phyloP scores from a whole-genome alignment of 2,113 vertebrate species.

The Sander vitreus region DNA sequence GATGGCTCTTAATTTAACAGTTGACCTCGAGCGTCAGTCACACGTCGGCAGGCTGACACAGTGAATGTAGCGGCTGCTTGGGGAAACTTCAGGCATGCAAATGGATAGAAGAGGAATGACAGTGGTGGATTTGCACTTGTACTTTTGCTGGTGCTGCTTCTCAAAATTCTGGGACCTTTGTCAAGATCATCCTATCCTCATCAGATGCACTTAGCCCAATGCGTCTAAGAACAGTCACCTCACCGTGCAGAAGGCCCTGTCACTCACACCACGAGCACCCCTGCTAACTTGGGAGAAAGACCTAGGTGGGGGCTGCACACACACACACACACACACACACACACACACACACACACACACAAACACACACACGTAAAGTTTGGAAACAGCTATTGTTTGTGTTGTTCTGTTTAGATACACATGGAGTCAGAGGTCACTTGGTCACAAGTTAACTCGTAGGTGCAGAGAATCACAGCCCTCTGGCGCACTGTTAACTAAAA shows the following conservation, averaged over 20 bases:
- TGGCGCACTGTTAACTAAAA: slow-evolving; percentile 44
- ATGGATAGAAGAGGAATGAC: slow-evolving; percentile 22
- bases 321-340: background rate
- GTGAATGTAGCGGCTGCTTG: slow-evolving; percentile 19
- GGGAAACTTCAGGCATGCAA: slow-evolving; percentile 26
- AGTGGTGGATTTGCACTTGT: slow-evolving; percentile 32
- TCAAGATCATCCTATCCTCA: background rate
- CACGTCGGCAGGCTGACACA: slow-evolving; percentile 35
- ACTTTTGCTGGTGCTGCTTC: background rate
- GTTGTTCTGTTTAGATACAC: slow-evolving; percentile 26
- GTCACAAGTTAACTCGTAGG: slow-evolving; percentile 66
- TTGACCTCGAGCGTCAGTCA: slow-evolving; percentile 37
- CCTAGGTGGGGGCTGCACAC: background rate
- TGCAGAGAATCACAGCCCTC: slow-evolving; percentile 27
- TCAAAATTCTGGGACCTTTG: background rate
- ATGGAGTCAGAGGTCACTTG: slow-evolving; percentile 32
- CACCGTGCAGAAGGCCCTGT: background rate
- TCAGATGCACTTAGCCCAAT: background rate
- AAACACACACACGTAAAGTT: no score
- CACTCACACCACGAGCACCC: background rate
- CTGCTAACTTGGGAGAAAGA: background rate
- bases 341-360: slow-evolving; percentile 18
- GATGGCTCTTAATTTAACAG: slow-evolving; percentile 36
- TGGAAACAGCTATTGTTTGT: slow-evolving; percentile 36
- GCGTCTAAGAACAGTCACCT: background rate